These are phyloP conservation scores for Gallinago undulata DNA, from an alignment of 2,113 vertebrate genomes.

Conservation along the genomic window DNA sequence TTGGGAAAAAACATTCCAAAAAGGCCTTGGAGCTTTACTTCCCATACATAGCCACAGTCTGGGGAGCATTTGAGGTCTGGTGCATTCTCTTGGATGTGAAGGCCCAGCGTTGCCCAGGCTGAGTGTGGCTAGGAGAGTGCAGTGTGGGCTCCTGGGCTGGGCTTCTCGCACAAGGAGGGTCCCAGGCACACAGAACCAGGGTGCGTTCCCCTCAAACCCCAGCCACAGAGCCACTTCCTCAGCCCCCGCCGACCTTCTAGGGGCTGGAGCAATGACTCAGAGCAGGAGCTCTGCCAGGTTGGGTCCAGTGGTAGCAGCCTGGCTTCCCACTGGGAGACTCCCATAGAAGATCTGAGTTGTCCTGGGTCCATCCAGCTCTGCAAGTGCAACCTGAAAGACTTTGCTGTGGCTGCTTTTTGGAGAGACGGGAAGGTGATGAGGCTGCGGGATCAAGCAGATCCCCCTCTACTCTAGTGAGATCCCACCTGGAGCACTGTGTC, in stretches of 20 bases:
- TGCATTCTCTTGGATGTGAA: background rate
- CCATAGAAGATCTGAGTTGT: rapidly evolving
- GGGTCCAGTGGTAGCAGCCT: background rate
- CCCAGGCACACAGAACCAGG: background rate
- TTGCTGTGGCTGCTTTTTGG: rapidly evolving
- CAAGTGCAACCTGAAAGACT: background rate
- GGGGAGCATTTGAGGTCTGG: background rate
- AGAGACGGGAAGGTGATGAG: too few species aligned
- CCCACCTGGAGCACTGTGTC: too few species aligned
- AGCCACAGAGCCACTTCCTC: rapidly evolving
- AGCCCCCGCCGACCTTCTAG: background rate
- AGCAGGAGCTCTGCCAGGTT: background rate
- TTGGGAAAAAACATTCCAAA: background rate
- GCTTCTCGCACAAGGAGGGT: rapidly evolving
- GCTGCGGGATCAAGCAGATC: background rate
- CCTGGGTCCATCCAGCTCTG: background rate
- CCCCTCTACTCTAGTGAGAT: too few species aligned
- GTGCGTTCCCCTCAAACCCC: background rate
- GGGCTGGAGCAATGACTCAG: background rate
- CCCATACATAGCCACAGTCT: rapidly evolving
- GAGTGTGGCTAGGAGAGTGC: rapidly evolving
- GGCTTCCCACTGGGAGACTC: background rate
- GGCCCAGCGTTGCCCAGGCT: background rate
- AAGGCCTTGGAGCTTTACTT: background rate
- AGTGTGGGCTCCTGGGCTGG: rapidly evolving